Conservation (phyloP, 2,888 invertebrate genomes). For the Tetragonula carbonaria region DNA sequence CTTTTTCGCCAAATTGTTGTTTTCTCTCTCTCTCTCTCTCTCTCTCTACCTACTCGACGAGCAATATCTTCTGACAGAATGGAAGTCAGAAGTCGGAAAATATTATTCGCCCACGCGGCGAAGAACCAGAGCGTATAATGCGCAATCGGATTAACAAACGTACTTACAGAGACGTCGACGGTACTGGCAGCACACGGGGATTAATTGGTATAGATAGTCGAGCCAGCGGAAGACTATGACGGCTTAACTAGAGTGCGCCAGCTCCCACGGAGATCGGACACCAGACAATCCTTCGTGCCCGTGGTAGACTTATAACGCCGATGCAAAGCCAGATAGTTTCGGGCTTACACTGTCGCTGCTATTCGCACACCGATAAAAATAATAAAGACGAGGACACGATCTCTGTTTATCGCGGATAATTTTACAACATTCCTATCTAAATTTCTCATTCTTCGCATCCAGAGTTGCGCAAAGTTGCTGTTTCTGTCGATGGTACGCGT, state of each 20-base stretch:
- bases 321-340: slow-evolving; percentile 47
- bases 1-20: background rate
- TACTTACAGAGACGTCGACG: slow-evolving; percentile 43
- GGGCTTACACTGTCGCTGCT: background rate
- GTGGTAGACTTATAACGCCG: slow-evolving; percentile 50
- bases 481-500: too few species aligned
- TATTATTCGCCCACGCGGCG: slow-evolving; percentile 7
- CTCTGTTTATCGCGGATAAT: slow-evolving; percentile 35
- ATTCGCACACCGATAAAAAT: slow-evolving; percentile 35
- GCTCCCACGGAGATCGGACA: slow-evolving; percentile 76
- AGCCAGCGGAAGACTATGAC: slow-evolving; percentile 64
- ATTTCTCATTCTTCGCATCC: slow-evolving; percentile 17
- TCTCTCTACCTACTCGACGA: background rate
- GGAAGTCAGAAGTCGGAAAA: slow-evolving; percentile 3
- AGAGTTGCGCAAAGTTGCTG: slow-evolving; percentile 14
- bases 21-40: too few species aligned
- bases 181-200: slow-evolving; percentile 45
- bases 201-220: slow-evolving; percentile 68
- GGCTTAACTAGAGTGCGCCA: slow-evolving; percentile 73
- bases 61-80: background rate
- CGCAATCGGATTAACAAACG: slow-evolving; percentile 56
- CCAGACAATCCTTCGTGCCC: slow-evolving; percentile 64
- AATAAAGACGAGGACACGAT: slow-evolving; percentile 35
- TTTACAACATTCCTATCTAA: slow-evolving; percentile 7
- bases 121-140: slow-evolving; percentile 1